Evolutionary conservation across 2,113 vertebrate genomes (phyloP).

Genomic region (Thalassarche chlororhynchos): DNA sequence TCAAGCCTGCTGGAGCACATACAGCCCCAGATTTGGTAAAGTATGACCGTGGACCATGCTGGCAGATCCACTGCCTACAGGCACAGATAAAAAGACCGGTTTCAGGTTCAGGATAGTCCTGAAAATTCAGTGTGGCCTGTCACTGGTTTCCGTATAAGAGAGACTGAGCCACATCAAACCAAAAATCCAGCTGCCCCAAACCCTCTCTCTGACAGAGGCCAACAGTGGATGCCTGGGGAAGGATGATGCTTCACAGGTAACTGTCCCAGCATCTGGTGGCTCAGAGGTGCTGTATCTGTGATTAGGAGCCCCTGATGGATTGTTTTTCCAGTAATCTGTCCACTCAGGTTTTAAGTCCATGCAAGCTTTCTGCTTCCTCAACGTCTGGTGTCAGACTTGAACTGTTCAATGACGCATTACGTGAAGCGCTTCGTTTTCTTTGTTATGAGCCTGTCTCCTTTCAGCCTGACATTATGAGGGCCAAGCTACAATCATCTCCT

Average conservation of each 20-base stretch:
- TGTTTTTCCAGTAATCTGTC: not conserved
- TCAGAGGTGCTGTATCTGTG: not conserved
- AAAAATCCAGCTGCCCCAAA: not conserved
- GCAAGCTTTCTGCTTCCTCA: not conserved
- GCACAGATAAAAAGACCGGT: not conserved
- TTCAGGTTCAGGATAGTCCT: not conserved
- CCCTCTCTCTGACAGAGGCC: not conserved
- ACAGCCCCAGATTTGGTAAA: not conserved
- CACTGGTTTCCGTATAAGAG: not conserved
- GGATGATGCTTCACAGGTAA: not conserved
- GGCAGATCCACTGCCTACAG: not conserved
- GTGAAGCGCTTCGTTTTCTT: not conserved
- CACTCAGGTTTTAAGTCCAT: not conserved
- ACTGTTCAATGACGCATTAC: not conserved
- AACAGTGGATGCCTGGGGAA: not conserved
- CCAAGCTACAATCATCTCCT: not conserved
- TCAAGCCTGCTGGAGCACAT: not conserved
- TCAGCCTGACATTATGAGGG: slow-evolving; percentile 9
- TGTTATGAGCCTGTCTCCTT: not conserved
- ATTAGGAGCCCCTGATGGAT: not conserved
- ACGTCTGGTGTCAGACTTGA: not conserved
- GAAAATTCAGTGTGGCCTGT: not conserved
- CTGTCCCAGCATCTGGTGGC: not conserved
- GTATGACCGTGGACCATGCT: not conserved
- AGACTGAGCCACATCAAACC: not conserved